These are phyloP conservation scores for Nannospalax galili DNA, from an alignment of 2,113 vertebrate species.

Conservation along the genomic window DNA sequence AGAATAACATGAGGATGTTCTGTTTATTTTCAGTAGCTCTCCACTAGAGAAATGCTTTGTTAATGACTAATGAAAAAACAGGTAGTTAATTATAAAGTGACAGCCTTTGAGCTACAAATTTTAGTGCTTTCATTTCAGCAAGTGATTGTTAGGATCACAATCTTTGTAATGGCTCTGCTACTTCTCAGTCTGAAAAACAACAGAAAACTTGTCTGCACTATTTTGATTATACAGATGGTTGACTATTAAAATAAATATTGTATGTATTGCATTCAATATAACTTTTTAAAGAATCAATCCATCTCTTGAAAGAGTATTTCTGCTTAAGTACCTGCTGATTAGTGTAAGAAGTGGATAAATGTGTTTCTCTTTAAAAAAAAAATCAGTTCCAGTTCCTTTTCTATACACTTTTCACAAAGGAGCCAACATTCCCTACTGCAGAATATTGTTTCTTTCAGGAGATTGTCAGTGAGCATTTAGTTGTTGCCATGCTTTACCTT, in stretches of 20 bases:
- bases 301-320: not conserved
- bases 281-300: not conserved
- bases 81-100: conserved; percentile 69
- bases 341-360: not conserved
- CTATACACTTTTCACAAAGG: not conserved
- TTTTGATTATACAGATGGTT: conserved; percentile 1
- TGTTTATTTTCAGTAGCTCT: conserved; percentile 51
- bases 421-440: not conserved
- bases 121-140: conserved; percentile 52
- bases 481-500: not conserved
- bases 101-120: conserved; percentile 46
- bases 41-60: conserved; percentile 69
- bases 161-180: not conserved
- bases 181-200: conserved; percentile 12
- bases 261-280: not conserved
- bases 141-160: not conserved
- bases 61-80: conserved; percentile 74
- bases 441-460: not conserved
- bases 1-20: not conserved
- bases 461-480: not conserved
- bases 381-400: not conserved
- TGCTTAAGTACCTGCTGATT: not conserved
- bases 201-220: not conserved
- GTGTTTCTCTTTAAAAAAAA: not conserved
- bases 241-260: not conserved